Conservation (phyloP, 2,797 vertebrate genomes). For the Jordanella pulchra region DNA sequence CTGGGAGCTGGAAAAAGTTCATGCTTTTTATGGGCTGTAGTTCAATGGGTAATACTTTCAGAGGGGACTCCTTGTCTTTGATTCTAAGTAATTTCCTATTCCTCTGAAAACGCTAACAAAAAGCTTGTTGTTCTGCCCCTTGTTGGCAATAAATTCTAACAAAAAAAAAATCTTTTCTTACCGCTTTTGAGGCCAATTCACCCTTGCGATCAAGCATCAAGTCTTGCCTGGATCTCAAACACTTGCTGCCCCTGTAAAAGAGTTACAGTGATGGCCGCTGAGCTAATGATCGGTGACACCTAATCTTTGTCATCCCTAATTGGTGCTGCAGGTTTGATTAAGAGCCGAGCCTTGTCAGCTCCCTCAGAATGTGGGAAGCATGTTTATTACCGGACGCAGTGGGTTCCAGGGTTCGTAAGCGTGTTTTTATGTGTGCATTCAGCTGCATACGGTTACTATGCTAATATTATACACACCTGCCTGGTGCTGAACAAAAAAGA, state of each 20-base stretch:
- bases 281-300: conserved; percentile 74
- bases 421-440: conserved; percentile 35
- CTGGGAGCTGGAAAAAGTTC: neutral
- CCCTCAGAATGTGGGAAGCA: conserved; percentile 47
- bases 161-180: neutral
- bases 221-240: conserved; percentile 18
- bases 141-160: neutral
- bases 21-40: neutral
- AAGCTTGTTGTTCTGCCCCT: neutral
- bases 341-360: conserved; percentile 58
- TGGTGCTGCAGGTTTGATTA: conserved; percentile 75
- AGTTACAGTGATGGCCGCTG: conserved; percentile 52
- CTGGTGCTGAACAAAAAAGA: conserved; percentile 11
- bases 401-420: conserved; percentile 26
- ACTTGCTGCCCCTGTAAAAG: conserved; percentile 34
- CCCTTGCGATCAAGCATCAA: neutral
- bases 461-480: conserved; percentile 26
- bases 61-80: neutral
- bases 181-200: conserved; percentile 1
- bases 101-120: neutral
- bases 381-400: conserved; percentile 41
- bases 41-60: neutral
- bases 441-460: conserved; percentile 9
- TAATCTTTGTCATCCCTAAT: conserved; percentile 75
- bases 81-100: neutral